A percentile compares a stretch with the other conserved stretches of the same genome.
phyloP scores from a whole-genome alignment of 2,888 invertebrate species.

The Aleiodes testaceus region DNA sequence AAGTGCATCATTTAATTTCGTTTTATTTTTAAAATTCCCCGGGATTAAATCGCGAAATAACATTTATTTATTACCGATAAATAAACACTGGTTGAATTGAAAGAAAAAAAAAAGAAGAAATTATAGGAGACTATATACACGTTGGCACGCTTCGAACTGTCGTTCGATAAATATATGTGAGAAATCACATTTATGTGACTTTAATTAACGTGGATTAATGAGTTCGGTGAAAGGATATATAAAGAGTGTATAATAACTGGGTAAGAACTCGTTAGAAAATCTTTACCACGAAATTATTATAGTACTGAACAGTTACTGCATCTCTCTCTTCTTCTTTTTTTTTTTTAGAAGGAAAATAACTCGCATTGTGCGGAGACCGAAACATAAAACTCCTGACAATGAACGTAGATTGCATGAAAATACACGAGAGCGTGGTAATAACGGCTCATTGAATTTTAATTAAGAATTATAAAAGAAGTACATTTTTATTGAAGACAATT shows the following conservation, averaged over 20 bases:
- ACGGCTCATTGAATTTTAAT: slow-evolving; percentile 34
- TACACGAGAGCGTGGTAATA: slow-evolving; percentile 24
- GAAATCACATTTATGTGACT: slow-evolving; percentile 30
- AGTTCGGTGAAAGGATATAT: slow-evolving; percentile 46
- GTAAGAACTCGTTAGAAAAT: slow-evolving; percentile 44
- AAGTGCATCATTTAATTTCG: slow-evolving; percentile 14
- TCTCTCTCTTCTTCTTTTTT: background rate
- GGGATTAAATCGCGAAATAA: background rate
- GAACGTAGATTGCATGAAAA: slow-evolving; percentile 4
- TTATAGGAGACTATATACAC: no score
- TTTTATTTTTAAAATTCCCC: background rate
- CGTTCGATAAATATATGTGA: slow-evolving; percentile 27
- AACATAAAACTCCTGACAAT: slow-evolving; percentile 32
- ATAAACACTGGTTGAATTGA: no score
- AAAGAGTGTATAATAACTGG: slow-evolving; percentile 34
- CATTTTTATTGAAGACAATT: no score
- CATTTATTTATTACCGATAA: background rate
- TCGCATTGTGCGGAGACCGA: slow-evolving; percentile 42
- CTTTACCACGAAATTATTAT: slow-evolving; percentile 44
- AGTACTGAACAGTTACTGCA: background rate
- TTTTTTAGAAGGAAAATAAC: slow-evolving; percentile 39
- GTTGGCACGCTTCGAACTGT: slow-evolving; percentile 33
- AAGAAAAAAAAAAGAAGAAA: no score
- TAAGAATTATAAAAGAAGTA: slow-evolving; percentile 3
- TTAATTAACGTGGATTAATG: slow-evolving; percentile 47